phyloP scores from a whole-genome alignment of 2,797 vertebrate genomes.

The Chanos chanos region DNA sequence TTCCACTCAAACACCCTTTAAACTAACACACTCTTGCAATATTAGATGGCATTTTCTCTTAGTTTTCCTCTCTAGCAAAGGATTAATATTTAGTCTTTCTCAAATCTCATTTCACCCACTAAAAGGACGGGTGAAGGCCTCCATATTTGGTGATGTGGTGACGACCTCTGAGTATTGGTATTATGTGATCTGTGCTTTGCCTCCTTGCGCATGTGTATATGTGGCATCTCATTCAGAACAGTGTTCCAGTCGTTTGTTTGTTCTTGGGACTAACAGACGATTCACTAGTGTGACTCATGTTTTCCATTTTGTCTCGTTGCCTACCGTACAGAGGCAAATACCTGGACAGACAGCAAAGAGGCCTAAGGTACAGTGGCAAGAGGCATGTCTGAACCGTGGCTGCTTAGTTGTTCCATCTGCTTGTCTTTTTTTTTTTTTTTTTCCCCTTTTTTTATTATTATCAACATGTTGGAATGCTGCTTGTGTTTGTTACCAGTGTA shows the following conservation, averaged over 20 bases:
- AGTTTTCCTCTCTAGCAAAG: too few species aligned
- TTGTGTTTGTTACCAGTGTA: too few species aligned
- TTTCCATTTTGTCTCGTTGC: conserved; percentile 70
- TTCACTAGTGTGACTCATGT: conserved; percentile 15
- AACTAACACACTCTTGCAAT: too few species aligned
- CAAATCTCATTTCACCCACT: too few species aligned
- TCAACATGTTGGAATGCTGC: too few species aligned
- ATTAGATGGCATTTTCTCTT: too few species aligned
- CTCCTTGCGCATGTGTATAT: not conserved
- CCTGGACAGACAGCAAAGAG: conserved; percentile 81
- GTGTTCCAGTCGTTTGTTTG: not conserved
- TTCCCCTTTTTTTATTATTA: conserved; percentile 3
- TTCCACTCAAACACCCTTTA: too few species aligned
- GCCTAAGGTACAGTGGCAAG: conserved; percentile 81
- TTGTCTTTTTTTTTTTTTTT: conserved; percentile 12
- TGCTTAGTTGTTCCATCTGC: conserved; percentile 64
- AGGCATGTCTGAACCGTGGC: conserved; percentile 75
- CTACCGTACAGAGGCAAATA: conserved; percentile 74
- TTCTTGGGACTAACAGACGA: not conserved
- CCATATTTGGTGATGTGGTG: too few species aligned
- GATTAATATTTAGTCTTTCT: too few species aligned
- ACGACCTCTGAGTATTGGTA: too few species aligned
- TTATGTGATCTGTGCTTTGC: not conserved
- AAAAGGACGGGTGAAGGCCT: too few species aligned
- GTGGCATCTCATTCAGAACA: not conserved